Percentiles rank a stretch among this genome's conserved stretches.
These are phyloP conservation scores for Myotis yumanensis DNA, from an alignment of 2,113 vertebrate genomes.

Conservation along the genomic window DNA sequence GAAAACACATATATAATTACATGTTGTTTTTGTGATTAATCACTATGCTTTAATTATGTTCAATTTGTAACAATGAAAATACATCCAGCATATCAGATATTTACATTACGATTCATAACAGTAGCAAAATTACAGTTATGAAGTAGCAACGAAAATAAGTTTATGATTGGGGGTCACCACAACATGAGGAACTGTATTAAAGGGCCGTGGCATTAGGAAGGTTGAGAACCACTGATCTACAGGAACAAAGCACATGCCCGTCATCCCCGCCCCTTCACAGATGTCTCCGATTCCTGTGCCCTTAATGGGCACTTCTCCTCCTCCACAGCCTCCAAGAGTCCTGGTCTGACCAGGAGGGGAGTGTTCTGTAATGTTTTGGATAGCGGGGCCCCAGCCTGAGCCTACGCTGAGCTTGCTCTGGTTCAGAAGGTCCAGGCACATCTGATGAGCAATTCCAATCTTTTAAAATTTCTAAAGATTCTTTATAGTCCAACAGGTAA, in stretches of 20 bases:
- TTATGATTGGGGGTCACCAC: too few relatives aligned
- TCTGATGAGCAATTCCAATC: not conserved
- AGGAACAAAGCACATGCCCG: not conserved
- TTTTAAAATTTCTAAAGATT: constrained; percentile 18
- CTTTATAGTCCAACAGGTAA: not conserved
- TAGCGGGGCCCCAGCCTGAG: not conserved
- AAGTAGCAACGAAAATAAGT: too few relatives aligned
- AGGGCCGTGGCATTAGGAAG: too few relatives aligned
- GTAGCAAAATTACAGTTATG: too few relatives aligned
- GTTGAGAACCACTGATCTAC: too few relatives aligned
- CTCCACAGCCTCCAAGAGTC: not conserved
- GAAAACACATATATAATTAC: too few relatives aligned
- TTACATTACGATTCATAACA: too few relatives aligned
- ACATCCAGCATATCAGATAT: too few relatives aligned
- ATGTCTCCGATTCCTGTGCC: not conserved
- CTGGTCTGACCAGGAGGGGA: not conserved
- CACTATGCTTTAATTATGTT: too few relatives aligned
- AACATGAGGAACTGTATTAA: too few relatives aligned
- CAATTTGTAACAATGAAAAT: too few relatives aligned
- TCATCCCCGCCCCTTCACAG: not conserved
- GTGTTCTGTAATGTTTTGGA: not conserved
- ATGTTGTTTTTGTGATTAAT: too few relatives aligned
- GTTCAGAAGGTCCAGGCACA: not conserved
- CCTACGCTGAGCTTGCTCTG: not conserved
- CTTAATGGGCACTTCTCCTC: fast-evolving